Conservation (phyloP, 2,797 vertebrate genomes). For the Malacoctenus gilli region DNA sequence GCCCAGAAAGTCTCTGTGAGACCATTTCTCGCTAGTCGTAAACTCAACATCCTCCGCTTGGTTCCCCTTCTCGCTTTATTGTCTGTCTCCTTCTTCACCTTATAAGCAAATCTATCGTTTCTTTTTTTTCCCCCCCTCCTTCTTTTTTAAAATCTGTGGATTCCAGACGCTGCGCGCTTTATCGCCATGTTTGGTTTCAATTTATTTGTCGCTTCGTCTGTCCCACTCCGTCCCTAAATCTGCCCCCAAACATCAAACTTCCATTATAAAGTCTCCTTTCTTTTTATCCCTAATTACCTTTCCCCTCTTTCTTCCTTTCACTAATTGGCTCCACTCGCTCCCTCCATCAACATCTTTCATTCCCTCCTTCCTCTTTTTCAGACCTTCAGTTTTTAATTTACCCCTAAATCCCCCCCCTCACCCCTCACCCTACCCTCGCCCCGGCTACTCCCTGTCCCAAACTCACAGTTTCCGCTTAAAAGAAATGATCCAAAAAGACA, state of each 20-base stretch:
- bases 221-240: conserved; percentile 42
- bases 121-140: conserved; percentile 6
- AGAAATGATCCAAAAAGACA: conserved; percentile 54
- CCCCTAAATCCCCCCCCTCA: conserved; percentile 22
- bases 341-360: conserved; percentile 50
- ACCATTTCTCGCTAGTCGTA: conserved; percentile 38
- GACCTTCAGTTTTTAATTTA: conserved; percentile 67
- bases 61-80: conserved; percentile 19
- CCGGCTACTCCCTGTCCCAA: conserved; percentile 9
- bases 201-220: conserved; percentile 62
- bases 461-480: conserved; percentile 36
- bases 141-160: conserved; percentile 37
- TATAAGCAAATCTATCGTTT: conserved; percentile 53
- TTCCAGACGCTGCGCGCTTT: conserved; percentile 47
- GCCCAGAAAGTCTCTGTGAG: conserved; percentile 48
- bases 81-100: conserved; percentile 59
- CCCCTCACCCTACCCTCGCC: neutral
- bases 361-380: conserved; percentile 49
- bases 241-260: conserved; percentile 62
- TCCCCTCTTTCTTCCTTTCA: conserved; percentile 68
- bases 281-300: conserved; percentile 69
- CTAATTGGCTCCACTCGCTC: conserved; percentile 75
- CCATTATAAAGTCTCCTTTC: conserved; percentile 56
- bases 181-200: conserved; percentile 69
- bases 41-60: conserved; percentile 45